Percentiles rank a stretch among this genome's conserved stretches.
Conservation (phyloP, 2,113 vertebrate genomes). For the Symphodus melops region DNA sequence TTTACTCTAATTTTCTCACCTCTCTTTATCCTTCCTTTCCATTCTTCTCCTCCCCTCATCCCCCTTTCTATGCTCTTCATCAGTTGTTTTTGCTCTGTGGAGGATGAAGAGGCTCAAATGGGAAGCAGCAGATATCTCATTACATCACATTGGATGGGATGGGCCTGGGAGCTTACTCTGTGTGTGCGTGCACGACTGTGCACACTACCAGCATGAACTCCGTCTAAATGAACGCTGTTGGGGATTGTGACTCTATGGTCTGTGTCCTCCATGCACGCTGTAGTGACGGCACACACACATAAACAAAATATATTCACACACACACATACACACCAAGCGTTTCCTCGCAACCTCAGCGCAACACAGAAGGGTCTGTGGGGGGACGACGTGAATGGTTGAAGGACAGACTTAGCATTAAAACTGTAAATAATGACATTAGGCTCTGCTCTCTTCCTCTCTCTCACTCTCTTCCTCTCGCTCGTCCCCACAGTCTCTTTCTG, state of each 20-base stretch:
- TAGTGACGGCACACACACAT: slow-evolving; percentile 26
- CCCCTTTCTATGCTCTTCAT: not conserved
- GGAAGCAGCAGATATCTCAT: slow-evolving; percentile 71
- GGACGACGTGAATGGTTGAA: slow-evolving; percentile 21
- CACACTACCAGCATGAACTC: slow-evolving; percentile 29
- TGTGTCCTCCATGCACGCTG: slow-evolving; percentile 40
- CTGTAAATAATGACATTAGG: slow-evolving; percentile 52
- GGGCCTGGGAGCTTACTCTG: slow-evolving; percentile 54
- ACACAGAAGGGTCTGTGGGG: slow-evolving; percentile 17
- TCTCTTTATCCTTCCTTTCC: not conserved
- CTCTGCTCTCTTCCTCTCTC: not conserved
- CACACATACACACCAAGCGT: not conserved
- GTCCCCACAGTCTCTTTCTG: slow-evolving; percentile 33
- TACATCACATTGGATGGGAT: slow-evolving; percentile 68
- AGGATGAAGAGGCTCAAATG: slow-evolving; percentile 67
- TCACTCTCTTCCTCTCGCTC: slow-evolving; percentile 6
- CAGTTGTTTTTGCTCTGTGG: slow-evolving; percentile 56
- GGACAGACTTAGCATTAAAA: slow-evolving; percentile 35
- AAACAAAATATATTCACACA: slow-evolving; percentile 6
- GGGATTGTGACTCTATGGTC: slow-evolving; percentile 55
- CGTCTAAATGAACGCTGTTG: slow-evolving; percentile 63
- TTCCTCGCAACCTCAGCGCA: not conserved
- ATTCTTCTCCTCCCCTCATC: not conserved
- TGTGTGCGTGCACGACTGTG: slow-evolving; percentile 35
- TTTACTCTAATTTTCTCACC: slow-evolving; percentile 8